Evolutionary conservation across 2,797 vertebrate species (phyloP), one percentile per base, ranked within the genome.

Genomic region (Crocodylus rhombifer): DNA sequence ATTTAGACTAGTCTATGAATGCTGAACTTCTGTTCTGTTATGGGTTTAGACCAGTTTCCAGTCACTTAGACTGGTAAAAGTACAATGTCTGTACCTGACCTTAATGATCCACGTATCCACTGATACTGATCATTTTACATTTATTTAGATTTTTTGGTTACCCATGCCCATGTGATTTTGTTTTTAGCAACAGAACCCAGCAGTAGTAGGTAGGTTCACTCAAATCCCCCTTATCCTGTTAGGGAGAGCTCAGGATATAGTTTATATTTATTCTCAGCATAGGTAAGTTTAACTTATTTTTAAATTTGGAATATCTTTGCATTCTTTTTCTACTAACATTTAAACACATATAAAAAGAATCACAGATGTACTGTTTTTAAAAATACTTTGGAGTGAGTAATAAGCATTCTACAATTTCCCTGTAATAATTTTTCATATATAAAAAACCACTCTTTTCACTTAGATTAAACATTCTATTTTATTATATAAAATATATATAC

Each of bases 261-360:
- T 88, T 80, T 85, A 88, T 82, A 87, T 91, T 26, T 30, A 30
- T 92, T 94, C 42, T 51, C 82, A 55, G 84, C 76, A 76, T 14
- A 86, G 15, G 15, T 78, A n/a, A 81, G n/a, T 73, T 55, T 83
- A 75, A 85, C 91, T 6, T 71, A 77, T 89, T 90, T 91, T 80
- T 33, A 90, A 82, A 73, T 86, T 89, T 87, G 62, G 80, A 82
- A 93, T 90, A 80, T 85, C 56, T 33, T 83, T 91, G 36, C 75
- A 33, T 86, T 89, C 5, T 30, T 89, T 87, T 92, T 15, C 63
- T 76, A 90, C 23, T 1, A 84, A 89, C 87, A 80, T 6, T 60
- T 16, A 91, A 95, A 92, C 86, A 76, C 78, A 89, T 4, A 60
- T 95, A 88, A 88, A 78, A 73, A 83, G 28, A 62, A 6, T 80